Evolutionary conservation across 2,888 invertebrate species (phyloP), one percentile per base, ranked within the genome.

Genomic region (Lasioglossum leucozonium): DNA sequence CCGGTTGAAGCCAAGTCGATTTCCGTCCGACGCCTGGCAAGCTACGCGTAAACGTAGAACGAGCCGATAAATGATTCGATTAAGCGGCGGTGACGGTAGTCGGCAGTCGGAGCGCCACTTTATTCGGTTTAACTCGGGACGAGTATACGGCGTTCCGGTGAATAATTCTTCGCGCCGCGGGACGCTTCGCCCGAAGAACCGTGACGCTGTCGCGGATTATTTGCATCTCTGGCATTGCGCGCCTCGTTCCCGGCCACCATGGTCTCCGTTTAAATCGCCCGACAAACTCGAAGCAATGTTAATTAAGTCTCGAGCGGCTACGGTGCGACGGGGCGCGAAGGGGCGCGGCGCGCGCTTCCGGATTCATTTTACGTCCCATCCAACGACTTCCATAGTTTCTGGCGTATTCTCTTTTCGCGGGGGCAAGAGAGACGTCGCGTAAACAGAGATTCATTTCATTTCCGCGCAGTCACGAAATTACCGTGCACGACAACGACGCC

Each of bases 1-100:
- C 1, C 22, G 73, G 55, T n/a, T 55, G 44, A 51, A 79, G 55
- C 72, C 51, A 44, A 86, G 86, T 86, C 81, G 86, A 81, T 79
- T 88, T 74, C 71, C 51, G 10, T 6, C 37, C 44, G 51, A 47
- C 67, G 58, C 10, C 72, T 13, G 72, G 58, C 73, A n/a, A 77
- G 79, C 77, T 77, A 72, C 77, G 77, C 85, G 79, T 71, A 77
- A 83, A 83, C 83, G 72, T 65, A 72, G 62, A 62, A 30, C 16
- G 44, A 55, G 72, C 42, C 62, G 58, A 65, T 73, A 77, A 72
- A 76, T 85, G 83, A 85, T 85, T 83, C 65, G 85, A 85, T 85
- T 74, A 83, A 83, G 51, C 34, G 34, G 22, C 22, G 10, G 22
- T 10, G 18, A 40, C 6, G 30, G 16, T 34, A 65, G n/a, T 40